Evolutionary conservation across 2,888 invertebrate species (phyloP).

Genomic region (Synanthedon myopaeformis): DNA sequence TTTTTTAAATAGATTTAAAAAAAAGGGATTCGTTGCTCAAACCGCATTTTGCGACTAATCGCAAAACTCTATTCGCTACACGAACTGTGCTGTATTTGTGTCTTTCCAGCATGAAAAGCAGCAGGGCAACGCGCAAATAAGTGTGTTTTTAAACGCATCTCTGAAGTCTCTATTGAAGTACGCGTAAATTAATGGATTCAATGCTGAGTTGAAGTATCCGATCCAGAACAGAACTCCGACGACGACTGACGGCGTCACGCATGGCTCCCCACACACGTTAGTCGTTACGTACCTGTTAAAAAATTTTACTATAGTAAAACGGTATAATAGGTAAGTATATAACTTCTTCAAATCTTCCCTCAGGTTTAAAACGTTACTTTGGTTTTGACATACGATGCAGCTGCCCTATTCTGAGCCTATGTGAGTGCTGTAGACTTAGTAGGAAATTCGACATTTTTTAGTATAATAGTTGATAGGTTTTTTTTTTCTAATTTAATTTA

Average conservation of each 20-base stretch:
- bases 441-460: too few species aligned
- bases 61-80: slow-evolving; percentile 36
- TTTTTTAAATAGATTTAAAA: too few species aligned
- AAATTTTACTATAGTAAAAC: background rate
- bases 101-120: slow-evolving; percentile 82
- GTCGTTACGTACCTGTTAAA: slow-evolving; percentile 83
- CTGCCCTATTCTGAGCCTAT: too few species aligned
- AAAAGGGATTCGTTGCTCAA: background rate
- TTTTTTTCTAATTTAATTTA: too few species aligned
- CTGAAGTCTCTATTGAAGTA: slow-evolving; percentile 97
- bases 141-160: slow-evolving; percentile 93
- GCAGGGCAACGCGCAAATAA: slow-evolving; percentile 88
- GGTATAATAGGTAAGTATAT: too few species aligned
- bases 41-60: background rate
- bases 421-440: too few species aligned
- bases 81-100: slow-evolving; percentile 68
- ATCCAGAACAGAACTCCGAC: slow-evolving; percentile 96
- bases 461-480: too few species aligned
- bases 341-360: too few species aligned
- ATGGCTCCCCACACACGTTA: slow-evolving; percentile 83
- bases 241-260: slow-evolving; percentile 86
- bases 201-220: slow-evolving; percentile 95
- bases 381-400: too few species aligned
- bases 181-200: slow-evolving; percentile 95
- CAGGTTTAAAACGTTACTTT: too few species aligned